Base-by-base conservation (phyloP, 2,888 invertebrate genomes). In the Netelia inedita region DNA sequence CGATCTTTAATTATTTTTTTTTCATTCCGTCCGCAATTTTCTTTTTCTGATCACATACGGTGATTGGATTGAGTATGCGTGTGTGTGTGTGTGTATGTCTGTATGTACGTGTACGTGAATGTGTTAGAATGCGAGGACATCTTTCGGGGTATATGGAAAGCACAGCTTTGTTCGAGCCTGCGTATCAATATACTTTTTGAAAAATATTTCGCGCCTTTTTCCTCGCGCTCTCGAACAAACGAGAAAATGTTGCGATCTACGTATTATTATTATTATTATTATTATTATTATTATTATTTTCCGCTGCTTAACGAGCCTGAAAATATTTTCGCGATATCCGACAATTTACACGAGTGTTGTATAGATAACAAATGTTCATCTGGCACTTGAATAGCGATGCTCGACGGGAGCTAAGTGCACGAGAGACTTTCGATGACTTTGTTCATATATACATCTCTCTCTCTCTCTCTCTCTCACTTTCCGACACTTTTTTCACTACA, bases 401-500 rank as follows among this genome's bases (percentile, higher is more conserved):
- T 79, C 75, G 66, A 65, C 43, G 63, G 21, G 61, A 55, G 72
- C 76, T n/a, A 69, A 81, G 74, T 53, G 81, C 63, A 21, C 75
- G 82, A 71, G 82, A 76, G 68, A 79, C 19, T 28, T 50, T 21
- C 72, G 43, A 57, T 59, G 23, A 63, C 61, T 46, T 46, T 46
- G 11, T 14, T 46, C 11, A 46, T 46, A 46, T 14, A 46, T 46
- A 46, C 14, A 10, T 46, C 46, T 46, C 14, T 46, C 46, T 14
- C 46, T 46, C 14, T 46, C 46, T 14, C 14, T 53, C 10, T 16
- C 10, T 21, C 2, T 73, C 28, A 41, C 41, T 74, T 41, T 66
- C 66, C 53, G 59, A 53, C 66, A 55, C 74, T 71, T 83, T 35
- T 79, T 82, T 87, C 76, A 85, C 86, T 78, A 83, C 86, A 76